Base-by-base conservation (phyloP, 2,797 vertebrate species). In the Eulemur albifrons region DNA sequence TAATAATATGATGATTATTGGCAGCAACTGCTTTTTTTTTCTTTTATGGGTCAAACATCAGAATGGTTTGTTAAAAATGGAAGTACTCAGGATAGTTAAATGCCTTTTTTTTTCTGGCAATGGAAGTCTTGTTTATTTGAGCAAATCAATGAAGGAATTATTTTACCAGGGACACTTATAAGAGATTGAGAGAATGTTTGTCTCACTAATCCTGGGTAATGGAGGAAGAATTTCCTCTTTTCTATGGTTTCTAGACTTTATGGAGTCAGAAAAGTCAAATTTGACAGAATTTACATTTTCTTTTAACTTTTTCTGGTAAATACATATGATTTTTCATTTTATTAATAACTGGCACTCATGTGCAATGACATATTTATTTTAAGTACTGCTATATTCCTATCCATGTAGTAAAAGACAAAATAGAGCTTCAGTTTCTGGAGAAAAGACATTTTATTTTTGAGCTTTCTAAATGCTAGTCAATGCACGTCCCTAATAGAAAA, bases 101-200 rank as follows among this genome's bases (percentile, higher is more conserved):
- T 95, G 32, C 50, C 40, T 76, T 93, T 97, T 95, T 94, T 63
- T 95, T 35, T 90, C 17, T 94, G 76, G 72, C 65, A 93, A 13
- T 89, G 23, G 27, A 75, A 80, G 40, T 79, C 54, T 97, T 79
- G 2, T 95, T 97, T 93, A 89, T 95, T 92, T 90, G 82, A 97
- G 6, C 88, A 93, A 93, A 82, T 97, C 84, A 86, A 27, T 88
- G 57, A 96, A 94, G 32, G 67, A 92, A 84, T 89, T 96, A 81
- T 93, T 95, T 94, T 92, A 92, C 43, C 50, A 77, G 30, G 18
- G 25, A 27, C 13, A 23, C 13, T 94, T 84, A 50, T 8, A 77
- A 93, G 45, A 87, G 30, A 92, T 45, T 87, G 50, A 65, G 54
- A 59, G 25, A 89, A 89, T 63, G n/a, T 94, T 96, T 93, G 50